Evolutionary conservation across 2,888 invertebrate species (phyloP).

Genomic region (Lepidocyrtoides sp.): DNA sequence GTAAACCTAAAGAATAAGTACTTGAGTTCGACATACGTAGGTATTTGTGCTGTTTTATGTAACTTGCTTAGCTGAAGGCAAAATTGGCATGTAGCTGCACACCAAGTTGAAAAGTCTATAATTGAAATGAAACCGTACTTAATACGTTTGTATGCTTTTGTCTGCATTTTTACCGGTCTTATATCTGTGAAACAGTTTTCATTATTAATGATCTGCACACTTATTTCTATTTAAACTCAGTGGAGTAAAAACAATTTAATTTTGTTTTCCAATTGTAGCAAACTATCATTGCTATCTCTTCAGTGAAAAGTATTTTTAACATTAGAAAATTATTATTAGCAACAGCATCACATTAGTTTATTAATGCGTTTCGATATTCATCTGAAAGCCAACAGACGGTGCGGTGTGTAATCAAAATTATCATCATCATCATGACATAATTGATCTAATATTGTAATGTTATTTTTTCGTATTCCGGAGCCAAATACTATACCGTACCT

Average conservation of each 20-base stretch:
- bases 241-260: too few species aligned
- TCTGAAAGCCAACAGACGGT: slow-evolving; percentile 27
- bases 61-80: slow-evolving; percentile 18
- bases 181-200: too few species aligned
- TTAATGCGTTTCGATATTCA: background rate
- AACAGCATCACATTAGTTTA: background rate
- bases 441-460: slow-evolving; percentile 58
- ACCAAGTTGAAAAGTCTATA: background rate
- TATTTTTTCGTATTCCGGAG: slow-evolving; percentile 5
- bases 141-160: too few species aligned
- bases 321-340: background rate
- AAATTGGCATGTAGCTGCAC: background rate
- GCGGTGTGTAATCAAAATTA: slow-evolving; percentile 32
- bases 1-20: too few species aligned
- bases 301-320: too few species aligned
- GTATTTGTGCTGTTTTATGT: background rate
- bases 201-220: too few species aligned
- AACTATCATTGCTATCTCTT: too few species aligned
- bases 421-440: slow-evolving; percentile 30
- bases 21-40: background rate
- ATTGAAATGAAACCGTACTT: background rate
- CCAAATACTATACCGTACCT: slow-evolving; percentile 58
- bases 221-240: too few species aligned
- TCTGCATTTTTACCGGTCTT: too few species aligned
- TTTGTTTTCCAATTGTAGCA: too few species aligned